Evolutionary conservation across 2,888 invertebrate species (phyloP).

Genomic region (Tinea semifulvella): DNA sequence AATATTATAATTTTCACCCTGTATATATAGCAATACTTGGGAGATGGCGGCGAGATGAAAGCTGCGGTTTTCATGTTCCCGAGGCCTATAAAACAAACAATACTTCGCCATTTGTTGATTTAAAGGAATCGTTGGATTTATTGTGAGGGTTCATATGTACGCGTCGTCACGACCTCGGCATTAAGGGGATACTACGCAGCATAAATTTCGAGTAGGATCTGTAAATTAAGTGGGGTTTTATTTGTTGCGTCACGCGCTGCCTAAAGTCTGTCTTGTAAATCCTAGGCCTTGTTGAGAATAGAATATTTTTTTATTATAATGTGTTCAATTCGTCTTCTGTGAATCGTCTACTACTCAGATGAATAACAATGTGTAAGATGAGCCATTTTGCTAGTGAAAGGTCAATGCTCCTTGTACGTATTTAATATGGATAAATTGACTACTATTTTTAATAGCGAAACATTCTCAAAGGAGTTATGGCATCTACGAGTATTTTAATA

Average conservation of each 20-base stretch:
- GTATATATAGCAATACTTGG: slow-evolving; percentile 1
- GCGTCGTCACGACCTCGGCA: slow-evolving; percentile 55
- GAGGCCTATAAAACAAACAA: slow-evolving; percentile 13
- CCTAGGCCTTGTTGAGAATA: slow-evolving; percentile 33
- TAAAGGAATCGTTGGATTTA: slow-evolving; percentile 36
- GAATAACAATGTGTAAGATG: slow-evolving; percentile 8
- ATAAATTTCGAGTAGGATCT: slow-evolving; percentile 58
- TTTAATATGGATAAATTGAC: too few species aligned
- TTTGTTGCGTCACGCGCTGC: slow-evolving; percentile 55
- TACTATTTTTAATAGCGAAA: too few species aligned
- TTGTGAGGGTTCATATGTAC: slow-evolving; percentile 42
- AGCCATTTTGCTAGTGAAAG: too few species aligned
- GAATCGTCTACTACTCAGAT: slow-evolving; percentile 1
- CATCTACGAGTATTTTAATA: too few species aligned
- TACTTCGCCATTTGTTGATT: slow-evolving; percentile 28
- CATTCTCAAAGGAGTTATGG: too few species aligned
- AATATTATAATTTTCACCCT: too few species aligned
- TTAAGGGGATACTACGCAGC: slow-evolving; percentile 57
- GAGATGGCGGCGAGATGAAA: neutral
- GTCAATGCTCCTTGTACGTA: too few species aligned
- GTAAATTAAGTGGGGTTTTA: slow-evolving; percentile 61
- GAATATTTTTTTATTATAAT: slow-evolving; percentile 28
- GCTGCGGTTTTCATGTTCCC: slow-evolving; percentile 4
- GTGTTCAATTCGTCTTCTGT: slow-evolving; percentile 10
- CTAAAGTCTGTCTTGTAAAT: slow-evolving; percentile 33